These are phyloP conservation scores for Martes martes DNA, from an alignment of 2,113 vertebrate species.

Conservation along the genomic window DNA sequence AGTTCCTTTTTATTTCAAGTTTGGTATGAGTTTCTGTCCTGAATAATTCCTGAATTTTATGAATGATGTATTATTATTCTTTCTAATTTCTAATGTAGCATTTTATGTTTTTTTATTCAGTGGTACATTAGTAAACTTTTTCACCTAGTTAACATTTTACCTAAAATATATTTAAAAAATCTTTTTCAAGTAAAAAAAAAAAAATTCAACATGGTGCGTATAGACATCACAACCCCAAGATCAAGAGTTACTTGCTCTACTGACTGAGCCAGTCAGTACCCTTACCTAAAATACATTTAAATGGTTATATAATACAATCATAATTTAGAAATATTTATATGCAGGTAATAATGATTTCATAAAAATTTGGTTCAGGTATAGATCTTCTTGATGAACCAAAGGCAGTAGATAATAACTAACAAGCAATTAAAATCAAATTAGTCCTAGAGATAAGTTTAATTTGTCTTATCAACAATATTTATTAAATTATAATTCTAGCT, in stretches of 20 bases:
- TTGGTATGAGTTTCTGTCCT: not conserved
- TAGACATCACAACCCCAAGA: not conserved
- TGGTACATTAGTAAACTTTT: not conserved
- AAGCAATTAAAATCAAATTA: constrained; percentile 38
- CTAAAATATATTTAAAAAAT: not conserved
- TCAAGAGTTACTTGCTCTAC: not conserved
- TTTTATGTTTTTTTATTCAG: not conserved
- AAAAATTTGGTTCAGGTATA: not conserved
- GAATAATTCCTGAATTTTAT: not conserved
- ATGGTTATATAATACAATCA: not conserved
- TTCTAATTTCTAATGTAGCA: not conserved
- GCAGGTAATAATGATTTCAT: not conserved
- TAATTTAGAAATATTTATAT: constrained; percentile 5
- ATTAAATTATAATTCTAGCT: constrained; percentile 41
- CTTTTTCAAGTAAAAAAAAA: not conserved
- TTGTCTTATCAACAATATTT: constrained; percentile 8
- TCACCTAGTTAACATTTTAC: constrained; percentile 26
- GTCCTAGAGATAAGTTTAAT: not conserved
- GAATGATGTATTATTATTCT: not conserved
- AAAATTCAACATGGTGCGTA: not conserved
- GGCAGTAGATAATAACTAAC: not conserved
- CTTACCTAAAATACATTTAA: not conserved
- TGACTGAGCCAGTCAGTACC: not conserved
- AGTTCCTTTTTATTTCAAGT: not conserved
- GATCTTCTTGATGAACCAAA: constrained; percentile 3